These are phyloP conservation scores for Toxonevra muliebris DNA, from an alignment of 2,888 invertebrate species.

Conservation along the genomic window DNA sequence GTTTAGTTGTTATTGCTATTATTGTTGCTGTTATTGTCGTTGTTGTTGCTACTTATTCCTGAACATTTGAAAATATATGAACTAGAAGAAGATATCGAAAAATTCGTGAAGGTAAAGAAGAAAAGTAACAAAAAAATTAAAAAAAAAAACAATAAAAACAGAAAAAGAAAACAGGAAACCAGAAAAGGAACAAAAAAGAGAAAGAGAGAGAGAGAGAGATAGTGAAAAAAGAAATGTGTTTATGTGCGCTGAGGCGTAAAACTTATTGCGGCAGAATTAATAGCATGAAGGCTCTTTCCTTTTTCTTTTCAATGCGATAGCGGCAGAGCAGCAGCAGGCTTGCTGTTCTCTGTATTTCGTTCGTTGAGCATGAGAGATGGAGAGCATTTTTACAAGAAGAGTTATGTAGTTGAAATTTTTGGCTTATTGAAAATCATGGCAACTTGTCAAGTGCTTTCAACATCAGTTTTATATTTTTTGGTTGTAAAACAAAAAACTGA, in stretches of 20 bases:
- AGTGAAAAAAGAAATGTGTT: slow-evolving; percentile 16
- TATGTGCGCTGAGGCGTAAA: slow-evolving; percentile 34
- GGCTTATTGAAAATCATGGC: too few relatives aligned
- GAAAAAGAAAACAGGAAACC: background rate
- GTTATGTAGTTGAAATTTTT: too few relatives aligned
- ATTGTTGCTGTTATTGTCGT: slow-evolving; percentile 20
- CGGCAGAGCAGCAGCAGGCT: background rate
- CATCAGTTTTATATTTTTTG: too few relatives aligned
- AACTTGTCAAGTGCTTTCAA: too few relatives aligned
- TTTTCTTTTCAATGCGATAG: background rate
- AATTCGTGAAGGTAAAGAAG: slow-evolving; percentile 3
- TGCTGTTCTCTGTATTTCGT: slow-evolving; percentile 15
- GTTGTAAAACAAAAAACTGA: too few relatives aligned
- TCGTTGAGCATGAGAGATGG: background rate
- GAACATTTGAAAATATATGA: too few relatives aligned
- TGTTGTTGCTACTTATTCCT: background rate
- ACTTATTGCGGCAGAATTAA: slow-evolving; percentile 39
- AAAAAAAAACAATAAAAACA: background rate
- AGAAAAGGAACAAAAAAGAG: background rate
- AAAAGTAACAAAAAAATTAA: slow-evolving; percentile 1
- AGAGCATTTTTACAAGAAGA: background rate
- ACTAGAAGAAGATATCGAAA: slow-evolving; percentile 1
- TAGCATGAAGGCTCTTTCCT: slow-evolving; percentile 9
- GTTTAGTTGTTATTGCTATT: background rate
- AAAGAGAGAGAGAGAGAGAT: slow-evolving; percentile 4